Evolutionary conservation across 2,113 vertebrate genomes (phyloP).

Genomic region (Tor tambroides): DNA sequence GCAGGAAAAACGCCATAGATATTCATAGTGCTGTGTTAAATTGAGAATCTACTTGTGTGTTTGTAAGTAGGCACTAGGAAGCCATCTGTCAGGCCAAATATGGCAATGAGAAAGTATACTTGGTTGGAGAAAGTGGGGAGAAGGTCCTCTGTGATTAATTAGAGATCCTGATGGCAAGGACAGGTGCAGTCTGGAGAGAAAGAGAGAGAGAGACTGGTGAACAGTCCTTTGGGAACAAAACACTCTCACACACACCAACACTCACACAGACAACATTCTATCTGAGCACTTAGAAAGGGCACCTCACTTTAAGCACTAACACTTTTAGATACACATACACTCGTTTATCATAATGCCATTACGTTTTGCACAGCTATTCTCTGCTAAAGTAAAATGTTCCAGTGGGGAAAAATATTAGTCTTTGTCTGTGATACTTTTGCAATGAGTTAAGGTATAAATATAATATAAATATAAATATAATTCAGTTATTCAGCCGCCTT

Average conservation of each 20-base stretch:
- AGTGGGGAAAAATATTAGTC: neutral
- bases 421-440: neutral
- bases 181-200: conserved; percentile 50
- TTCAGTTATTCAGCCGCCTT: neutral
- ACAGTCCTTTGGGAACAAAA: conserved; percentile 34
- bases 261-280: neutral
- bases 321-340: conserved; percentile 17
- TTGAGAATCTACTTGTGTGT: conserved; percentile 5
- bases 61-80: neutral
- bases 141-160: conserved; percentile 49
- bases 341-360: conserved; percentile 24
- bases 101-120: neutral
- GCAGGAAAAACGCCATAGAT: neutral
- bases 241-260: conserved; percentile 14
- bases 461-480: too few species aligned
- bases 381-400: neutral
- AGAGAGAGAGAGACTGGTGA: conserved; percentile 17
- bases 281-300: conserved; percentile 13
- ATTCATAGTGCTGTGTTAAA: conserved; percentile 18
- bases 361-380: neutral
- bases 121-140: conserved; percentile 26
- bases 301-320: conserved; percentile 31
- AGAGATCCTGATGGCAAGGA: conserved; percentile 48
- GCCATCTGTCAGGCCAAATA: conserved; percentile 38
- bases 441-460: too few species aligned